These are phyloP conservation scores for Cryptus viduatorius DNA, from an alignment of 2,888 invertebrate species.

Conservation along the genomic window DNA sequence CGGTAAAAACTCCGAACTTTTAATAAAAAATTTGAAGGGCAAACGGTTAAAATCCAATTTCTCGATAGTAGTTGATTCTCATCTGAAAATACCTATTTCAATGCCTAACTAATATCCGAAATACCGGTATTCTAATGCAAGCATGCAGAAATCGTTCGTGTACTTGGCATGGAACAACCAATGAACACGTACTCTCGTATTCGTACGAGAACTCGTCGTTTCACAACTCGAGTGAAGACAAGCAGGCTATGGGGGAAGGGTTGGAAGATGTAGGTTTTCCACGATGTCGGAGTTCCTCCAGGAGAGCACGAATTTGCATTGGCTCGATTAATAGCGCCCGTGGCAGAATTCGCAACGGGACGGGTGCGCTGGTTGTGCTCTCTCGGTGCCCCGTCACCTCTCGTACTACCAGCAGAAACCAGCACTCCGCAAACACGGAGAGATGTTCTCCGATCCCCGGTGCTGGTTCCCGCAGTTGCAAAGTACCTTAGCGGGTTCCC, in stretches of 20 bases:
- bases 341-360: conserved; percentile 39
- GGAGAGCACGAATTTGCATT: conserved; percentile 44
- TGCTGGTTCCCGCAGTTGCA: conserved; percentile 18
- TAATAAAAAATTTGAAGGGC: no score
- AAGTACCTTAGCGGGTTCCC: conserved; percentile 21
- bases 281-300: conserved; percentile 13
- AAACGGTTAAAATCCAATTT: not conserved
- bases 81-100: not conserved
- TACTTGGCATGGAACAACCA: not conserved
- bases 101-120: not conserved
- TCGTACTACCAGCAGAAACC: conserved; percentile 37
- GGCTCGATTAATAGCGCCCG: conserved; percentile 56
- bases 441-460: conserved; percentile 19
- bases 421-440: conserved; percentile 44
- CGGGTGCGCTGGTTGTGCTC: not conserved
- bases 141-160: conserved; percentile 17
- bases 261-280: conserved; percentile 17
- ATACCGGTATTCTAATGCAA: conserved; percentile 14
- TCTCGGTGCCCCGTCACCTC: not conserved
- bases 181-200: conserved; percentile 26
- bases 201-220: conserved; percentile 36
- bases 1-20: no score
- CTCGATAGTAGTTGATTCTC: not conserved
- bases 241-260: conserved; percentile 20
- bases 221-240: conserved; percentile 45